Percentiles rank a stretch among this genome's conserved stretches.
Conservation (phyloP, 2,797 vertebrate species). For the Caiman crocodilus region DNA sequence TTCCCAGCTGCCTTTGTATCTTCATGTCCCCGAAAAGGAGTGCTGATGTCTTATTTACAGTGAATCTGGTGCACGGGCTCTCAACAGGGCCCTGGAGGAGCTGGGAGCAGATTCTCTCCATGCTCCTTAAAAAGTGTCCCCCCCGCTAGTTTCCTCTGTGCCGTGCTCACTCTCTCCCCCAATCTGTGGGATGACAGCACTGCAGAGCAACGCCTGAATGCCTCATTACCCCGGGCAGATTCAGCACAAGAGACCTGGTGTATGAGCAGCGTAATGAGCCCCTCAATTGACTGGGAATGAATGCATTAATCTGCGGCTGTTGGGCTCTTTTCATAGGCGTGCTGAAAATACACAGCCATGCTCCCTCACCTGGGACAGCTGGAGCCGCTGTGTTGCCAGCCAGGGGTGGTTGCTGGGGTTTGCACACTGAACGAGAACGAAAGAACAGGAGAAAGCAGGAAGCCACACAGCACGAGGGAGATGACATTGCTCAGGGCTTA, state of each 20-base stretch:
- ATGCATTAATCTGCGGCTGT: constrained; percentile 76
- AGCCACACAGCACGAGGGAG: neutral
- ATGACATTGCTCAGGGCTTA: neutral
- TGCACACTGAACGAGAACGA: constrained; percentile 19
- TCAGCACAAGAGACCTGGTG: constrained; percentile 23
- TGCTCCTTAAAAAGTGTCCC: neutral
- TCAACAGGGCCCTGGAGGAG: neutral
- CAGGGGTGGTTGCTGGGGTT: constrained; percentile 33
- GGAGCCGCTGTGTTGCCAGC: constrained; percentile 58
- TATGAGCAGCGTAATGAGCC: constrained; percentile 51
- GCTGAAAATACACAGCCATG: constrained; percentile 62
- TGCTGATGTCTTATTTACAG: neutral
- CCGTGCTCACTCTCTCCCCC: neutral
- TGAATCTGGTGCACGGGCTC: neutral
- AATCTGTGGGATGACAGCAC: neutral
- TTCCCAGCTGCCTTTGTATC: neutral
- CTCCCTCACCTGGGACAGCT: constrained; percentile 42
- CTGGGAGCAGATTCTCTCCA: neutral
- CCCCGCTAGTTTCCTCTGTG: neutral
- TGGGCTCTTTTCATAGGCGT: constrained; percentile 68
- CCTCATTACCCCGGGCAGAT: constrained; percentile 69
- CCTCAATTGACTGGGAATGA: constrained; percentile 71
- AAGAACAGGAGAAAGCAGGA: neutral
- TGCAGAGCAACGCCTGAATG: constrained; percentile 54
- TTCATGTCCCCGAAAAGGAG: neutral